These are phyloP conservation scores for Melipona quadrifasciata DNA, from an alignment of 1,140 invertebrate genomes.

Conservation along the genomic window DNA sequence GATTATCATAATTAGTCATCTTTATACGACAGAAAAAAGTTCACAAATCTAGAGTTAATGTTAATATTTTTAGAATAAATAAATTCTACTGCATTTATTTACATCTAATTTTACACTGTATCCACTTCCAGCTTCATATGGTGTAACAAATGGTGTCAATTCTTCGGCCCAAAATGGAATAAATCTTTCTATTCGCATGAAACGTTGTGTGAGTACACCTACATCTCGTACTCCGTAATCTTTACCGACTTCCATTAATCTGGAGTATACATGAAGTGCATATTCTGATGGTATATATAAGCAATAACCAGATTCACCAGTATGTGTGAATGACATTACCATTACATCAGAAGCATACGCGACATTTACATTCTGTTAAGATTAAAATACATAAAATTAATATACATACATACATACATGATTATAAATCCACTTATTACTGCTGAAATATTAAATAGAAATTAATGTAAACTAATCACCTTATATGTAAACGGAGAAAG, in stretches of 20 bases:
- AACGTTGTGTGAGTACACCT: slow-evolving; percentile 89
- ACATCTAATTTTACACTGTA: slow-evolving; percentile 88
- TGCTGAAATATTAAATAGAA: not conserved
- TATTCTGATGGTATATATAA: slow-evolving; percentile 91
- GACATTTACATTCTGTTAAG: slow-evolving; percentile 85
- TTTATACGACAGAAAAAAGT: not conserved
- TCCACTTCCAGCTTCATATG: slow-evolving; percentile 88
- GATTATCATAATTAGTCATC: slow-evolving; percentile 9
- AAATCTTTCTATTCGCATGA: slow-evolving; percentile 86
- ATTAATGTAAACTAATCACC: slow-evolving; percentile 70
- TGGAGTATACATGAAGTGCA: slow-evolving; percentile 90
- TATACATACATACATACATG: not conserved
- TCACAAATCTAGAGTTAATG: slow-evolving; percentile 1
- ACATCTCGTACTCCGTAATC: slow-evolving; percentile 89
- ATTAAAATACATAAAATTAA: slow-evolving; percentile 1
- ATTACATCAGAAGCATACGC: slow-evolving; percentile 90
- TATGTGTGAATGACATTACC: slow-evolving; percentile 91
- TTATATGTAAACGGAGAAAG: slow-evolving; percentile 90
- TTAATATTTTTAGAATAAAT: not conserved
- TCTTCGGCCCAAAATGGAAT: slow-evolving; percentile 87
- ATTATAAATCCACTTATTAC: not conserved
- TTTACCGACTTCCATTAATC: slow-evolving; percentile 84
- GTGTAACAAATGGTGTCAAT: slow-evolving; percentile 88
- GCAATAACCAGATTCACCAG: slow-evolving; percentile 92
- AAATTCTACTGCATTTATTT: slow-evolving; percentile 46